phyloP scores from a whole-genome alignment of 2,113 vertebrate genomes.

The Sitta europaea region DNA sequence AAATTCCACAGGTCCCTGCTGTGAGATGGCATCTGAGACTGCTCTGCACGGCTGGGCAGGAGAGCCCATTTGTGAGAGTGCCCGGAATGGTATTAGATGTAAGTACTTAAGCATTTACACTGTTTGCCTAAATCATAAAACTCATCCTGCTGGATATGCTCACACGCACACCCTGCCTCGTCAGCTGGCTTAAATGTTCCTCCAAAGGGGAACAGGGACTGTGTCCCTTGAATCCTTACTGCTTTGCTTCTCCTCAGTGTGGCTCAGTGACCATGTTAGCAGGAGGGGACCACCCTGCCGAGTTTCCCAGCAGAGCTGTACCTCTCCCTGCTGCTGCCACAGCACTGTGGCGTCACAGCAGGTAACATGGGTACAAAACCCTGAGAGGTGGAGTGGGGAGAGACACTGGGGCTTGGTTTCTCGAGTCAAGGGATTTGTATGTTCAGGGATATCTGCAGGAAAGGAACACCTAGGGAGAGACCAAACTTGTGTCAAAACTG shows the following conservation, averaged over 20 bases:
- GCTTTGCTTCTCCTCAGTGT: not conserved
- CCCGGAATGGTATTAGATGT: not conserved
- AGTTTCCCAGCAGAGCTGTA: not conserved
- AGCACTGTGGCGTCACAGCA: not conserved
- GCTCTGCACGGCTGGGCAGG: not conserved
- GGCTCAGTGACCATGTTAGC: not conserved
- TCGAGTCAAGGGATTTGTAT: not conserved
- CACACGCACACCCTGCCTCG: not conserved
- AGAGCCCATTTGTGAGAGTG: not conserved
- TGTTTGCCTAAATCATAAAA: conserved; percentile 8
- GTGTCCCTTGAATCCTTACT: not conserved
- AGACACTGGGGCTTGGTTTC: not conserved
- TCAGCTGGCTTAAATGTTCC: not conserved
- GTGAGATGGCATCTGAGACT: not conserved
- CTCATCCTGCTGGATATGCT: not conserved
- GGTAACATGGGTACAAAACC: not conserved
- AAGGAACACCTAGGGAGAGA: not conserved
- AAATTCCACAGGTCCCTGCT: not conserved
- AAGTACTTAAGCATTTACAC: not conserved
- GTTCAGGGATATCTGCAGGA: not conserved
- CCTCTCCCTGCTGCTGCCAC: not conserved
- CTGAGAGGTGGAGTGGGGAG: not conserved
- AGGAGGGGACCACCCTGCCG: not conserved
- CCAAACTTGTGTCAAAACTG: not conserved
- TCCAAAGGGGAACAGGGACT: not conserved